Conservation (phyloP, 2,113 vertebrate genomes). For the Notarius lentiginosus region DNA sequence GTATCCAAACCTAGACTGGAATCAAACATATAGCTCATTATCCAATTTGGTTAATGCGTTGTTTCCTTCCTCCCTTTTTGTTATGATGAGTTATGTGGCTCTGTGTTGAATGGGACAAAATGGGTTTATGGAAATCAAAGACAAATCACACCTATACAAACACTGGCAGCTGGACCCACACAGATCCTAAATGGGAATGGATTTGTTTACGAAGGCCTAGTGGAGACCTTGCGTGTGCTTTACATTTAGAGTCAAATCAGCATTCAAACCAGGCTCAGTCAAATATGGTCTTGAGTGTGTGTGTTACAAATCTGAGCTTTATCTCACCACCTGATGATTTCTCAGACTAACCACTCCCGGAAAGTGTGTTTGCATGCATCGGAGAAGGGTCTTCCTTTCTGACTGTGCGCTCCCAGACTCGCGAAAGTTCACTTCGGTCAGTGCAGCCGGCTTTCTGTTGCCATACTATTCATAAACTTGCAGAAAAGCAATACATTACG, state of each 20-base stretch:
- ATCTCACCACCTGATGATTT: conserved; percentile 69
- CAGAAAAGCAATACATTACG: conserved; percentile 4
- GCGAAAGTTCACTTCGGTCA: conserved; percentile 14
- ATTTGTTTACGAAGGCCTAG: conserved; percentile 77
- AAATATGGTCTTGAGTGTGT: conserved; percentile 65
- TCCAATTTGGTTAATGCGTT: conserved; percentile 52
- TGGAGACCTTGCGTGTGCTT: conserved; percentile 70
- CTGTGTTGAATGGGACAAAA: conserved; percentile 69
- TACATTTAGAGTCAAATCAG: conserved; percentile 77
- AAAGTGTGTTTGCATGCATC: conserved; percentile 75
- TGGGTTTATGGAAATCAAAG: conserved; percentile 75
- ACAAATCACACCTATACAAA: conserved; percentile 64
- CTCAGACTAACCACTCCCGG: conserved; percentile 72
- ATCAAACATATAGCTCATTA: conserved; percentile 49
- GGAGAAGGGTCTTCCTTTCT: conserved; percentile 61
- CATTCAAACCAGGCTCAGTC: conserved; percentile 68
- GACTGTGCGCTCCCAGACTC: conserved; percentile 48
- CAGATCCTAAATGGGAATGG: conserved; percentile 49
- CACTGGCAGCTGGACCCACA: conserved; percentile 52
- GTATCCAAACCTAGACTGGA: conserved; percentile 43
- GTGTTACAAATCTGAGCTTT: conserved; percentile 72
- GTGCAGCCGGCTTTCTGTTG: conserved; percentile 8
- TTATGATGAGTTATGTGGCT: conserved; percentile 48
- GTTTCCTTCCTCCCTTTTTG: conserved; percentile 52
- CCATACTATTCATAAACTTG: not conserved